phyloP scores from a whole-genome alignment of 2,888 invertebrate species.

The Thereva unica region DNA sequence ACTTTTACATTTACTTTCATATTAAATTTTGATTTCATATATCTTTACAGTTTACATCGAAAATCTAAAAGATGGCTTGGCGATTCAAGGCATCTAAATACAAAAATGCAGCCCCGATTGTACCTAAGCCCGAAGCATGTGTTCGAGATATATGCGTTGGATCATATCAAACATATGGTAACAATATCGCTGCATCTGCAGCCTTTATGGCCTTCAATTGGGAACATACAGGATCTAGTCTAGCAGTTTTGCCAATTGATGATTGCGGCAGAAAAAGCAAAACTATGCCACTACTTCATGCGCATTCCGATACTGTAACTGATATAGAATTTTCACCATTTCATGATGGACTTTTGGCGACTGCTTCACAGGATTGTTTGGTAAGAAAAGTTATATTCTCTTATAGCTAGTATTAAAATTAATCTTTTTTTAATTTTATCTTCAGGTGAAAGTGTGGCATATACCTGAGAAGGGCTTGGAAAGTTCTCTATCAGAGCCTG shows the following conservation, averaged over 20 bases:
- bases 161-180: slow-evolving; percentile 91
- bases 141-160: slow-evolving; percentile 88
- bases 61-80: slow-evolving; percentile 73
- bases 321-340: slow-evolving; percentile 96
- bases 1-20: too few relatives aligned
- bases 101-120: slow-evolving; percentile 96
- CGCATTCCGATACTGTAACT: slow-evolving; percentile 87
- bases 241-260: slow-evolving; percentile 85
- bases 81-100: slow-evolving; percentile 97
- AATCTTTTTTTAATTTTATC: not conserved
- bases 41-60: not conserved
- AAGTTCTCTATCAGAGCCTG: slow-evolving; percentile 75
- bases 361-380: slow-evolving; percentile 86
- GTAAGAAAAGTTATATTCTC: slow-evolving; percentile 56
- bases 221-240: slow-evolving; percentile 88
- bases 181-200: slow-evolving; percentile 91
- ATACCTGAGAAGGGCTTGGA: slow-evolving; percentile 81
- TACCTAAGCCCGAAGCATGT: slow-evolving; percentile 90
- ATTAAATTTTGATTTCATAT: not conserved
- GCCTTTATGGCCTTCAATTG: slow-evolving; percentile 95
- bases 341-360: slow-evolving; percentile 88
- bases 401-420: not conserved
- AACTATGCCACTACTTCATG: slow-evolving; percentile 83
- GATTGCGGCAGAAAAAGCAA: slow-evolving; percentile 88
- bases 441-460: slow-evolving; percentile 85